Percentiles rank a stretch among this genome's conserved stretches.
These are phyloP conservation scores for Drosophila lacicola DNA, from an alignment of 2,888 invertebrate genomes.

Conservation along the genomic window DNA sequence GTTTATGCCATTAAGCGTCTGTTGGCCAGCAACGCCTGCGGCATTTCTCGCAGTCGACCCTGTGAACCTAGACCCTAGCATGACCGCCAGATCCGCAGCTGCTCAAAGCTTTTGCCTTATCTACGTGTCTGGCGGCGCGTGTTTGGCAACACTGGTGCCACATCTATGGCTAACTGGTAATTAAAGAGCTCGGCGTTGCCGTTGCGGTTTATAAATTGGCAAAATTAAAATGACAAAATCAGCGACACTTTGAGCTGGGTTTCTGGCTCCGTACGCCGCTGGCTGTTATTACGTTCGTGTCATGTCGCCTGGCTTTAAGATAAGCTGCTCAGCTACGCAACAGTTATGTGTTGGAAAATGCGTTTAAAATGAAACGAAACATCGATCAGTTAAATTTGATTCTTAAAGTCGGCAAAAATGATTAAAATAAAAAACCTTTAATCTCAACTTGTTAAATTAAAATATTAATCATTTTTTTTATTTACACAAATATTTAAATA, in stretches of 20 bases:
- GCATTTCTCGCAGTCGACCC: conserved; percentile 60
- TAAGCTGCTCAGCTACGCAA: conserved; percentile 32
- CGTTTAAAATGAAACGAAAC: not conserved
- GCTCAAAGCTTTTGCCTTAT: conserved; percentile 43
- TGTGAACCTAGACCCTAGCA: conserved; percentile 1
- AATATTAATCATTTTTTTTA: too few relatives aligned
- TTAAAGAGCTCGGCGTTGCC: conserved; percentile 63
- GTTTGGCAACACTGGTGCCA: conserved; percentile 52
- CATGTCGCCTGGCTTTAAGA: conserved; percentile 23
- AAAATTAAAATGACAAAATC: conserved; percentile 76
- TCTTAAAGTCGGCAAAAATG: too few relatives aligned
- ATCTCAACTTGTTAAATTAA: too few relatives aligned
- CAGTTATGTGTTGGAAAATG: conserved; percentile 19
- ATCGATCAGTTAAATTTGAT: too few relatives aligned
- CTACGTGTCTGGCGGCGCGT: conserved; percentile 58
- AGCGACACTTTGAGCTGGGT: conserved; percentile 71
- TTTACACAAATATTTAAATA: too few relatives aligned
- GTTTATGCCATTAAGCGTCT: conserved; percentile 72
- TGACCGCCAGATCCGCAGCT: conserved; percentile 20
- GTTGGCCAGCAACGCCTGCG: conserved; percentile 49
- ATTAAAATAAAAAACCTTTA: too few relatives aligned
- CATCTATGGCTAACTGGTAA: conserved; percentile 55
- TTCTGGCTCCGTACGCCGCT: conserved; percentile 13
- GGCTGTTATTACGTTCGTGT: conserved; percentile 15
- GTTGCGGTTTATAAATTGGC: conserved; percentile 72